Conservation (phyloP, 2,888 invertebrate genomes). For the Agriopis leucophaearia region DNA sequence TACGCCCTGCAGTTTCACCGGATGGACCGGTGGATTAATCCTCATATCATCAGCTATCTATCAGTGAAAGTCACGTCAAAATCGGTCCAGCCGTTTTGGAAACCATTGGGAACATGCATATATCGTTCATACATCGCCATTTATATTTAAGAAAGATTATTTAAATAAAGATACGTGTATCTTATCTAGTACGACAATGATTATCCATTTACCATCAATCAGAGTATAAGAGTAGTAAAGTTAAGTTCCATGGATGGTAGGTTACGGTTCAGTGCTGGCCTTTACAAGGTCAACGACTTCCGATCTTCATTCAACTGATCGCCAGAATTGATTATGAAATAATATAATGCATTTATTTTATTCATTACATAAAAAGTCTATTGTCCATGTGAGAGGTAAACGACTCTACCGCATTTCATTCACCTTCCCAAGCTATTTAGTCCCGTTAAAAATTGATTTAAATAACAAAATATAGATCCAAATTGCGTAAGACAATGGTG, state of each 20-base stretch:
- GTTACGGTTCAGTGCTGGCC: conserved; percentile 56
- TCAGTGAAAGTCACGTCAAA: too few relatives aligned
- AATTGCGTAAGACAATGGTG: conserved; percentile 66
- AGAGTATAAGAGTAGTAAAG: conserved; percentile 26
- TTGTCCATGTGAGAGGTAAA: conserved; percentile 39
- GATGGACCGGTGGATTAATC: too few relatives aligned
- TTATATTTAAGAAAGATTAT: too few relatives aligned
- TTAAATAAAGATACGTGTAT: too few relatives aligned
- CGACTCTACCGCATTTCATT: conserved; percentile 48
- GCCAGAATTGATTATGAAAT: conserved; percentile 44
- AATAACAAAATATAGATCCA: conserved; percentile 54
- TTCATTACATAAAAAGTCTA: conserved; percentile 17
- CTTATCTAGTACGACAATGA: not conserved
- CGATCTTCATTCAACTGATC: conserved; percentile 51
- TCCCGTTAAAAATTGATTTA: conserved; percentile 51
- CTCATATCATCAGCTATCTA: too few relatives aligned
- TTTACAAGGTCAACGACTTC: conserved; percentile 64
- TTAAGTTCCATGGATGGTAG: conserved; percentile 54
- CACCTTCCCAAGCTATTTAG: conserved; percentile 50
- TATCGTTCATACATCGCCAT: too few relatives aligned
- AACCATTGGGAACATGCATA: too few relatives aligned
- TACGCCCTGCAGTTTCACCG: too few relatives aligned
- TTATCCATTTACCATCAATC: conserved; percentile 34
- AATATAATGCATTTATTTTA: conserved; percentile 37
- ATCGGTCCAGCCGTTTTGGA: too few relatives aligned